Conservation (phyloP, 37 sponge, comb jelly and placozoan species). For the Eunapius fragilis region DNA sequence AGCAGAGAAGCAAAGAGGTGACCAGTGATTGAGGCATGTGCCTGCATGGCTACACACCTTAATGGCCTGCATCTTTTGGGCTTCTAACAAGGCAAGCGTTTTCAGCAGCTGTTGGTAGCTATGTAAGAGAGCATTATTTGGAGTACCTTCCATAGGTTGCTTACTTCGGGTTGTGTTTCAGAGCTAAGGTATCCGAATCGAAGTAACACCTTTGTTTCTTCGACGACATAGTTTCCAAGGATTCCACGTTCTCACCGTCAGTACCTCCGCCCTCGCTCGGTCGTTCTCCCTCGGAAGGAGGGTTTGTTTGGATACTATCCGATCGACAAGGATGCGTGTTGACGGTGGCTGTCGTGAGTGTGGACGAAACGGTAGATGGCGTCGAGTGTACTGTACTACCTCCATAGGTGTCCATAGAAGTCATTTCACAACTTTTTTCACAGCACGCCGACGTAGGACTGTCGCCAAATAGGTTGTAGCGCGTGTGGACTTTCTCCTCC, state of each 20-base stretch:
- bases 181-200: conserved; percentile 41
- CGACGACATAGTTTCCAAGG: neutral
- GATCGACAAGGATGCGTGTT: neutral
- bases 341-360: neutral
- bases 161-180: conserved; percentile 67
- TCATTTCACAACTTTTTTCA: neutral
- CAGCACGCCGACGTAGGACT: neutral
- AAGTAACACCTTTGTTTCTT: conserved; percentile 40
- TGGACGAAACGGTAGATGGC: neutral
- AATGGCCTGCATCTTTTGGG: conserved; percentile 79
- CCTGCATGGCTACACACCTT: conserved; percentile 26
- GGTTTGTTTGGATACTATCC: neutral
- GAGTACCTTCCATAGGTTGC: neutral
- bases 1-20: too few relatives aligned
- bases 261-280: neutral
- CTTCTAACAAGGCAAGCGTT: conserved; percentile 70
- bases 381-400: neutral
- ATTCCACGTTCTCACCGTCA: neutral
- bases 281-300: neutral
- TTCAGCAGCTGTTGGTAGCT: conserved; percentile 73
- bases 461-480: neutral
- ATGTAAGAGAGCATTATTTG: neutral
- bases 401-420: neutral
- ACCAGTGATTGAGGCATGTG: neutral
- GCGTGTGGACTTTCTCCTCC: neutral